phyloP scores from a whole-genome alignment of 2,797 vertebrate species.

The Taenioides sp. region DNA sequence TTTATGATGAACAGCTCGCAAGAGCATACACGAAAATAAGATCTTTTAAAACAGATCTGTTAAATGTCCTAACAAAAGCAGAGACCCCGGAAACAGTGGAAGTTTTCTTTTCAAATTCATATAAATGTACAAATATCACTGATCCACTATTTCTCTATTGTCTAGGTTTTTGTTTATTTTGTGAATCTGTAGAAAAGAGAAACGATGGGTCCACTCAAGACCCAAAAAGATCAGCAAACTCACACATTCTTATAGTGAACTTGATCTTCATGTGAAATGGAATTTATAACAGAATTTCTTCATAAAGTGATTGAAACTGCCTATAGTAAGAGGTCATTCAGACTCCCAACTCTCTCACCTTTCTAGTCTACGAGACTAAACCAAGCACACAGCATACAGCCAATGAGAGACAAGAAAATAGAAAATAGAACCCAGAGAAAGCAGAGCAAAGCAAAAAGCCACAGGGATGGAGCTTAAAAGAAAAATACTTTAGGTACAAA shows the following conservation, averaged over 20 bases:
- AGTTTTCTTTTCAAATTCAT: neutral
- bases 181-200: neutral
- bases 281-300: neutral
- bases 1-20: neutral
- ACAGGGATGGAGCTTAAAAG: constrained; percentile 46
- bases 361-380: constrained; percentile 7
- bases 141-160: neutral
- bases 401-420: constrained; percentile 34
- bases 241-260: neutral
- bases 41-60: neutral
- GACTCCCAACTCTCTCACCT: neutral
- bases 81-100: neutral
- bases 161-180: neutral
- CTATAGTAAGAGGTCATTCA: constrained; percentile 27
- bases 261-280: neutral
- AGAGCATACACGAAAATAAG: neutral
- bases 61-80: neutral
- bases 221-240: neutral
- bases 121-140: neutral
- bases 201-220: neutral
- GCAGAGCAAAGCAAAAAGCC: constrained; percentile 59
- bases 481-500: constrained; percentile 58
- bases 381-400: constrained; percentile 50
- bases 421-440: constrained; percentile 28
- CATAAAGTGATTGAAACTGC: constrained; percentile 3